phyloP scores from a whole-genome alignment of 2,113 vertebrate genomes.

The Corythoichthys intestinalis region DNA sequence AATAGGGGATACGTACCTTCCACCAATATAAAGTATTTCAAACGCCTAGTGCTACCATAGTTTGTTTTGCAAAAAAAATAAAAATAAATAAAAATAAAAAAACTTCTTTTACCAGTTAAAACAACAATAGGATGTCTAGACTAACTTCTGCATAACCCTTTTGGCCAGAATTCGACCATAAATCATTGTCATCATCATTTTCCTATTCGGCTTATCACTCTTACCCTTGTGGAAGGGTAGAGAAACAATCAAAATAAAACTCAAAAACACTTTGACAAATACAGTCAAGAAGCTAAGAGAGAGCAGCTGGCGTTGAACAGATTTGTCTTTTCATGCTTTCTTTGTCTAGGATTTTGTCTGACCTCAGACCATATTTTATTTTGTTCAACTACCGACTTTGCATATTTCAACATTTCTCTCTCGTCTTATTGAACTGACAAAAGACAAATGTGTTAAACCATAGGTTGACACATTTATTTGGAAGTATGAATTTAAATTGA shows the following conservation, averaged over 20 bases:
- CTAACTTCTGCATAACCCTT: background rate
- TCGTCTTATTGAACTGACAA: background rate
- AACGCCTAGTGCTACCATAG: no score
- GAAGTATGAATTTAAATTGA: slow-evolving; percentile 40
- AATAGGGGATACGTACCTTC: no score
- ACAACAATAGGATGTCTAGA: background rate
- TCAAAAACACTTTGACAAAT: background rate
- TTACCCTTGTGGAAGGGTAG: background rate
- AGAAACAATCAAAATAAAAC: no score
- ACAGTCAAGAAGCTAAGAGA: background rate
- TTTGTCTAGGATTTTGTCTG: background rate
- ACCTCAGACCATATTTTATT: background rate
- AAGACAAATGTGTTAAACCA: slow-evolving; percentile 22
- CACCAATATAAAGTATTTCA: no score
- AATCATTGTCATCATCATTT: background rate
- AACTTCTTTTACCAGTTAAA: background rate
- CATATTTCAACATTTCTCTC: background rate
- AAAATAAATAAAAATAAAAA: no score
- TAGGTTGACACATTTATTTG: slow-evolving; percentile 31
- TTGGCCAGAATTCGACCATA: background rate
- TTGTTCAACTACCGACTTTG: background rate
- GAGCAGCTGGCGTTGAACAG: background rate
- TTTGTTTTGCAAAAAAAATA: no score
- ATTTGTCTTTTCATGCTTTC: background rate
- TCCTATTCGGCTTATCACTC: background rate